phyloP scores from a whole-genome alignment of 2,797 vertebrate species.

The Mareca penelope region DNA sequence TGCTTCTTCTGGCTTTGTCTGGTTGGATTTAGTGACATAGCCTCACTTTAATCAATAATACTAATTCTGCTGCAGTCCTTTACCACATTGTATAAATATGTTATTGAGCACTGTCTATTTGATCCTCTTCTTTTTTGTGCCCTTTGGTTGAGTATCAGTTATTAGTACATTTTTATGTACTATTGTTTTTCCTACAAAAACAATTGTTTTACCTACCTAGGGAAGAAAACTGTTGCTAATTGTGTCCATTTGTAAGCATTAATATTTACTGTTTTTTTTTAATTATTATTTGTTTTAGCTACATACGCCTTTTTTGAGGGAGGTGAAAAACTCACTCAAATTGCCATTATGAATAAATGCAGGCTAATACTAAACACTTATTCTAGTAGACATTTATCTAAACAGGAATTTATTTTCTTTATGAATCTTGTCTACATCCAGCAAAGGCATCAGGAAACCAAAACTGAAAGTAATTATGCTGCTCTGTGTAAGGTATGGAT shows the following conservation, averaged over 20 bases:
- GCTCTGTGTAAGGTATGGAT: not conserved
- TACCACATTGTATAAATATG: not conserved
- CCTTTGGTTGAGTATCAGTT: not conserved
- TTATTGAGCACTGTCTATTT: not conserved
- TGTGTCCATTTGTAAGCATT: not conserved
- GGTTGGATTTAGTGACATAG: constrained; percentile 10
- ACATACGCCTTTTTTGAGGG: not conserved
- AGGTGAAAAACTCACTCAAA: not conserved
- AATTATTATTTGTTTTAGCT: not conserved
- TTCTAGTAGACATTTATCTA: not conserved
- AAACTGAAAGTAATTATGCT: not conserved
- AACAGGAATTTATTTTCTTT: not conserved
- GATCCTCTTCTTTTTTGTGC: not conserved
- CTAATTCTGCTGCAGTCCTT: not conserved
- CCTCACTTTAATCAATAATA: not conserved
- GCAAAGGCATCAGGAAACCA: not conserved
- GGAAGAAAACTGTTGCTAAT: not conserved
- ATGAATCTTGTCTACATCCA: not conserved
- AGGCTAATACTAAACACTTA: not conserved
- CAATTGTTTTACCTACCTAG: not conserved
- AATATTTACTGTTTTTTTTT: not conserved
- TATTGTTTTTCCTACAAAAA: not conserved
- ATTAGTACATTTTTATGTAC: not conserved
- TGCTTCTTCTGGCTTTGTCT: not conserved
- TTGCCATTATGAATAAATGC: not conserved